These are phyloP conservation scores for Nothobranchius furzeri DNA, from an alignment of 2,113 vertebrate species.

Conservation along the genomic window DNA sequence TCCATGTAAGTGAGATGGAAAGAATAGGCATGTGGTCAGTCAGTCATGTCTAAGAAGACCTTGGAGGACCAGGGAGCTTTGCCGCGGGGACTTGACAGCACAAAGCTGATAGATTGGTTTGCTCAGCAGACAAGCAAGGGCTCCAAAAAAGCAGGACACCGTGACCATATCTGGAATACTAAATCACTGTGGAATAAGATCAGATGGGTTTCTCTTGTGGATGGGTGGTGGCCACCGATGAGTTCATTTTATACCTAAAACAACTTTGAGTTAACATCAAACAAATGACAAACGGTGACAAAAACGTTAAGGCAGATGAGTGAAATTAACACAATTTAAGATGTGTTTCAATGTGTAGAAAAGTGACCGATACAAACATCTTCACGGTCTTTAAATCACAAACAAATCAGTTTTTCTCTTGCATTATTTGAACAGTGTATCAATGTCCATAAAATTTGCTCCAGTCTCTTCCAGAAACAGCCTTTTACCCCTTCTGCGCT, in stretches of 20 bases:
- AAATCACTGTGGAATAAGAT: conserved; percentile 51
- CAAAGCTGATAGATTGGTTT: conserved; percentile 57
- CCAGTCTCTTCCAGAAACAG: not conserved
- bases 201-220: conserved; percentile 46
- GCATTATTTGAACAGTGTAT: not conserved
- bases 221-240: conserved; percentile 15
- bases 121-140: conserved; percentile 42
- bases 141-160: conserved; percentile 45
- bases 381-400: no score
- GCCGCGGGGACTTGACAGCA: conserved; percentile 51
- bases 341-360: not conserved
- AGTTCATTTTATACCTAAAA: conserved; percentile 47
- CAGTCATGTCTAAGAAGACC: conserved; percentile 76
- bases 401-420: no score
- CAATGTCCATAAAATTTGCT: not conserved
- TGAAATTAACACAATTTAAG: not conserved
- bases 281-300: conserved; percentile 19
- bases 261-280: conserved; percentile 20
- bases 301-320: not conserved
- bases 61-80: conserved; percentile 63
- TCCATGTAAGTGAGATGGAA: conserved; percentile 67
- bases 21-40: conserved; percentile 66
- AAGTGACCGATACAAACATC: not conserved
- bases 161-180: conserved; percentile 60
- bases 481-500: not conserved